Conservation (phyloP, 2,113 vertebrate genomes). For the Thunnus thynnus region DNA sequence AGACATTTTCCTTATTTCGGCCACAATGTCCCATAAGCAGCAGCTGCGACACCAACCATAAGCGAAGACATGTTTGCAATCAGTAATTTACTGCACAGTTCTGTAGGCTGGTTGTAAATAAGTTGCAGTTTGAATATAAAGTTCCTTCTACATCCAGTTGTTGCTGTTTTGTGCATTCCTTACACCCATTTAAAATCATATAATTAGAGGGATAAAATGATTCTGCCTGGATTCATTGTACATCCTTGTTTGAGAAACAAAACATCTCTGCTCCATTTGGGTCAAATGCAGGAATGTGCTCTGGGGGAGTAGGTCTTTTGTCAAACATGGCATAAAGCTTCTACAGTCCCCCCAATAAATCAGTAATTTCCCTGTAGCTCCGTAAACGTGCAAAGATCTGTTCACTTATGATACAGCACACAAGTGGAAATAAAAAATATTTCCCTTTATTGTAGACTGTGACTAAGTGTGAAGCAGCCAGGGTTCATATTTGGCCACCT, state of each 20-base stretch:
- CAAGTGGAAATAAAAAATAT: background rate
- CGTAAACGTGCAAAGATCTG: background rate
- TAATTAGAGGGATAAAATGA: constrained; percentile 18
- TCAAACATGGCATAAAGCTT: constrained; percentile 5
- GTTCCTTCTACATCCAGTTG: constrained; percentile 12
- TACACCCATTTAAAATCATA: constrained; percentile 6
- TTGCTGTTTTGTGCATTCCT: constrained; percentile 11
- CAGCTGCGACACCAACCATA: background rate
- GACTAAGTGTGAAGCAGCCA: background rate
- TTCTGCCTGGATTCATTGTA: constrained; percentile 16
- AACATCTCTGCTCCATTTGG: background rate
- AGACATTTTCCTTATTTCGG: constrained; percentile 4
- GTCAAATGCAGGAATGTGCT: constrained; percentile 20
- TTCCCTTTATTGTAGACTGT: constrained; percentile 6
- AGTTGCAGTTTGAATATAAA: background rate
- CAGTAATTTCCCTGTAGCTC: background rate
- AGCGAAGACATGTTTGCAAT: background rate
- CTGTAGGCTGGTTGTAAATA: background rate
- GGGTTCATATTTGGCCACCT: constrained; percentile 17
- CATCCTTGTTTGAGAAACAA: constrained; percentile 16
- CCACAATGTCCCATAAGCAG: background rate
- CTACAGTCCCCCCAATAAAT: background rate
- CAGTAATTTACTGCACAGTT: background rate
- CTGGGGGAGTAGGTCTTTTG: background rate
- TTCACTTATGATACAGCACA: constrained; percentile 15